These are phyloP conservation scores for Columba janthina DNA, from an alignment of 2,113 vertebrate genomes.

Conservation along the genomic window DNA sequence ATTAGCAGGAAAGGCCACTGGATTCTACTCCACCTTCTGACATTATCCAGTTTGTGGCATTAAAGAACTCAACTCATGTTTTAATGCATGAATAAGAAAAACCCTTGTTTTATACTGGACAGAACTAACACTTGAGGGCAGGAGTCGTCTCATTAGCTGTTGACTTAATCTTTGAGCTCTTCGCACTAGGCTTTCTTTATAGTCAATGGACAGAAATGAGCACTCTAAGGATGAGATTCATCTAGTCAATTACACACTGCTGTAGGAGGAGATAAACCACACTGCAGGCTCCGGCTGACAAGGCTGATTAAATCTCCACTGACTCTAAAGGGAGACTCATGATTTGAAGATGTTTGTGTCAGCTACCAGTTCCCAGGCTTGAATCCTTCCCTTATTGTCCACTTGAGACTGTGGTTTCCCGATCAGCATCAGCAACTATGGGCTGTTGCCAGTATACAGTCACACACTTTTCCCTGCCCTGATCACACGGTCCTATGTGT, in stretches of 20 bases:
- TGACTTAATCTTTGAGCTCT: not conserved
- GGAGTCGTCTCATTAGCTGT: not conserved
- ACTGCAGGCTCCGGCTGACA: not conserved
- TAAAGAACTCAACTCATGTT: not conserved
- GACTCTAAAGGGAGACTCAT: not conserved
- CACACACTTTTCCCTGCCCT: not conserved
- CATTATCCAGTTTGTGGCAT: not conserved
- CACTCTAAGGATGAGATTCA: not conserved
- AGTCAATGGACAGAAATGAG: not conserved
- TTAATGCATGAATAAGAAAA: not conserved
- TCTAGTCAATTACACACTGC: not conserved
- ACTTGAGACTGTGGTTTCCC: not conserved
- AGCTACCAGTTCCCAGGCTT: not conserved
- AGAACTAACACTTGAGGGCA: not conserved
- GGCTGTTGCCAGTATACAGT: not conserved
- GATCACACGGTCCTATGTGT: not conserved
- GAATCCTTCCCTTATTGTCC: slow-evolving; percentile 30
- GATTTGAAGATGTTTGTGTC: slow-evolving; percentile 21
- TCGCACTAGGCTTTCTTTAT: not conserved
- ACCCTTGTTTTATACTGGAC: not conserved
- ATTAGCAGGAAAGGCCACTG: not conserved
- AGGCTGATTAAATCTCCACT: slow-evolving; percentile 46
- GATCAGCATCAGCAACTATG: not conserved
- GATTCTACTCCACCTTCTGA: not conserved
- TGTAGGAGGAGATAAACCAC: slow-evolving; percentile 23